Evolutionary conservation across 2,888 invertebrate species (phyloP).

Genomic region (Hyalella azteca): DNA sequence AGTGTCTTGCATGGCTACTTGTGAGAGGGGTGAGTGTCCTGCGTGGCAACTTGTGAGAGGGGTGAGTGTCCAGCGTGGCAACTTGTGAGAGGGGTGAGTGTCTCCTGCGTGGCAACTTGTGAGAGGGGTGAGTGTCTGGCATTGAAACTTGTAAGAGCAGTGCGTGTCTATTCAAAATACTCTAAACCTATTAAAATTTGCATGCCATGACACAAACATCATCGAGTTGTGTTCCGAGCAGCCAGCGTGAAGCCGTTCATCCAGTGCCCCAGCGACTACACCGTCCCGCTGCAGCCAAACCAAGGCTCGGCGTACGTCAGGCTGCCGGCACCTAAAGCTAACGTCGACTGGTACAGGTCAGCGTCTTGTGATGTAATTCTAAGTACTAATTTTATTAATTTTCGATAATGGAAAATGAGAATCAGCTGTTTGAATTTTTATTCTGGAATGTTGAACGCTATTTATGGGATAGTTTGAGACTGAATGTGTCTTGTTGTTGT

Average conservation of each 20-base stretch:
- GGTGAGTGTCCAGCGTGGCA: too few relatives aligned
- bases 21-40: not conserved
- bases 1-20: too few relatives aligned
- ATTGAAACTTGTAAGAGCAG: too few relatives aligned
- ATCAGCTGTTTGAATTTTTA: not conserved
- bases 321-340: conserved; percentile 69
- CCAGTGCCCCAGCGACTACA: conserved; percentile 71
- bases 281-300: conserved; percentile 67
- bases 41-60: too few relatives aligned
- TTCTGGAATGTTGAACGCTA: too few relatives aligned
- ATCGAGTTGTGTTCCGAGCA: conserved; percentile 58
- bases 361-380: not conserved
- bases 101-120: too few relatives aligned
- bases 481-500: too few relatives aligned
- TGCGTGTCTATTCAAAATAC: too few relatives aligned
- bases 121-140: not conserved
- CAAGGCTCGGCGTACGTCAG: conserved; percentile 66
- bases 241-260: conserved; percentile 69
- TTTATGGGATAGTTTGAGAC: too few relatives aligned
- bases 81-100: conserved; percentile 2
- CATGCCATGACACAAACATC: too few relatives aligned
- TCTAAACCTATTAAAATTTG: too few relatives aligned
- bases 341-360: conserved; percentile 72
- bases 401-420: not conserved
- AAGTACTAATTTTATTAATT: not conserved